Evolutionary conservation across 2,797 vertebrate genomes (phyloP).

Genomic region (Nasua narica): DNA sequence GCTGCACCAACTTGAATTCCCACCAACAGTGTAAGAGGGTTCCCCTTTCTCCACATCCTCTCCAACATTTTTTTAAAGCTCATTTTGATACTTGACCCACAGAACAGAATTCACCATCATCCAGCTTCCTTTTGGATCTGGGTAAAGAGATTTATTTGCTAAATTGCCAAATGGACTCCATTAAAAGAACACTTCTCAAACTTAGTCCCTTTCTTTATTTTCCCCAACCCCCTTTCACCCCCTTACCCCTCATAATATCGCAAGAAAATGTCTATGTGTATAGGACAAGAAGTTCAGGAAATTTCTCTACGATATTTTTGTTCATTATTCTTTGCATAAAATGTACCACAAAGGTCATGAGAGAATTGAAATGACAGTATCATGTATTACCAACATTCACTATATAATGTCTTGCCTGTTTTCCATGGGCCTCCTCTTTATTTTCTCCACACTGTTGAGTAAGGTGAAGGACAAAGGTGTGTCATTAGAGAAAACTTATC

Average conservation of each 20-base stretch:
- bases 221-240: background rate
- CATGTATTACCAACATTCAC: background rate
- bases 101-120: background rate
- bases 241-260: background rate
- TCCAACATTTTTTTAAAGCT: background rate
- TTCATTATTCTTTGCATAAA: slow-evolving; percentile 62
- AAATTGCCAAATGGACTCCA: background rate
- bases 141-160: slow-evolving; percentile 23
- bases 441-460: background rate
- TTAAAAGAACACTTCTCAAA: background rate
- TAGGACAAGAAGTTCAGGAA: background rate
- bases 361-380: slow-evolving; percentile 42
- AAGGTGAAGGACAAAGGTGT: slow-evolving; percentile 28
- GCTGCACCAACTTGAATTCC: no score
- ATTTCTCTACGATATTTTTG: background rate
- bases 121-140: background rate
- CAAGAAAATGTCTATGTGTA: background rate
- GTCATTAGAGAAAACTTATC: slow-evolving; percentile 50
- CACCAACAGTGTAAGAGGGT: no score
- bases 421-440: background rate
- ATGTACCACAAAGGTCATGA: slow-evolving; percentile 44
- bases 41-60: no score
- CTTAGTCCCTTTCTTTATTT: background rate
- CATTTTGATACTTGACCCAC: background rate
- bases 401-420: background rate